Evolutionary conservation across 2,113 vertebrate species (phyloP).

Genomic region (Tetrax tetrax): DNA sequence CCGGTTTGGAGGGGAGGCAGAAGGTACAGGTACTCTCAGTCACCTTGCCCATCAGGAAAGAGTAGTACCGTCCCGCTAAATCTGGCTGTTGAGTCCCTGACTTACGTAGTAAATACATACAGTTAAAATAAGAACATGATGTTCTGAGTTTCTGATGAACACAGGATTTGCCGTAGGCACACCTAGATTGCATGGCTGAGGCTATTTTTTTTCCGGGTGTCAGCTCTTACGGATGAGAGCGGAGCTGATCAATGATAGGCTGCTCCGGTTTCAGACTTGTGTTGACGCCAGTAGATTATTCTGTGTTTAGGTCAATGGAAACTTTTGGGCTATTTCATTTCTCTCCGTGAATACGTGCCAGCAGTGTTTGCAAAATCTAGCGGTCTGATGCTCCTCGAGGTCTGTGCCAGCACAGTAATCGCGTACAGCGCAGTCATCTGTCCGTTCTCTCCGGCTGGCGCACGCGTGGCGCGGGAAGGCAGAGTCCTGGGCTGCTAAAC

Average conservation of each 20-base stretch:
- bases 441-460: fast-evolving
- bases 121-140: background rate
- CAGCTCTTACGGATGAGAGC: background rate
- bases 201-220: background rate
- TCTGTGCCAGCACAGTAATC: background rate
- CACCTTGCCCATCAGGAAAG: background rate
- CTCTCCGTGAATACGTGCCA: background rate
- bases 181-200: background rate
- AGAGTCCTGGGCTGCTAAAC: background rate
- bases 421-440: fast-evolving
- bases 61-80: fast-evolving
- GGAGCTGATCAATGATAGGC: background rate
- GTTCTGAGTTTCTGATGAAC: background rate
- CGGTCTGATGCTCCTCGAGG: background rate
- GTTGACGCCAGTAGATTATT: background rate
- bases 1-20: background rate
- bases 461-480: fast-evolving
- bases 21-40: background rate
- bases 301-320: background rate
- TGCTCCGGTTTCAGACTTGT: background rate
- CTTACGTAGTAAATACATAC: background rate
- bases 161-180: background rate
- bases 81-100: background rate
- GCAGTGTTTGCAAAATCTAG: background rate
- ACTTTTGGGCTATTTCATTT: background rate